Percentiles rank a stretch among this genome's conserved stretches.
These are phyloP conservation scores for Cassiopea xamachana DNA, from an alignment of 30 jellyfish, hydroid and myxozoan genomes.

Conservation along the genomic window DNA sequence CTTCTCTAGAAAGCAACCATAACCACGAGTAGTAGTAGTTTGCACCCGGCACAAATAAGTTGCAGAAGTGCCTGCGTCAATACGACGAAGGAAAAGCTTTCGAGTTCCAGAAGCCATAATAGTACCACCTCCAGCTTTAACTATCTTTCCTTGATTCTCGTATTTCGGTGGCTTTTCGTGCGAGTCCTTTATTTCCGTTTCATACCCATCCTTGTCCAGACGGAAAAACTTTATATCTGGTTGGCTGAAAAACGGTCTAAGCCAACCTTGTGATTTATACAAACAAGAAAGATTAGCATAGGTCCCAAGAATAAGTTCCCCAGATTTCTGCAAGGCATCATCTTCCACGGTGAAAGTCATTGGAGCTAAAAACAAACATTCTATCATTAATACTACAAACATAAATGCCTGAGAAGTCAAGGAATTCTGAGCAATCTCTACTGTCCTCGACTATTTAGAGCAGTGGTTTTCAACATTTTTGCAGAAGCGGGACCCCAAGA, in stretches of 20 bases:
- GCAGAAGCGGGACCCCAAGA: too few relatives aligned
- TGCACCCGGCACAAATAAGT: not conserved
- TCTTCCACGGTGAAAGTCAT: not conserved
- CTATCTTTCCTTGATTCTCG: not conserved
- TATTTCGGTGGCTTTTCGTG: not conserved
- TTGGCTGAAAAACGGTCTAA: too few relatives aligned
- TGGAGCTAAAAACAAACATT: not conserved
- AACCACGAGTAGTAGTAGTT: not conserved
- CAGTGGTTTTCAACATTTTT: too few relatives aligned
- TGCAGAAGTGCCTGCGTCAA: not conserved
- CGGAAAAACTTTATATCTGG: too few relatives aligned
- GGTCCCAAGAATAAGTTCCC: constrained; percentile 19
- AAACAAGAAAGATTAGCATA: constrained; percentile 5
- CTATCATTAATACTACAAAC: too few relatives aligned
- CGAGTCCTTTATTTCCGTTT: not conserved
- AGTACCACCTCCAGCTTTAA: not conserved
- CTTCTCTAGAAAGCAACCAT: not conserved
- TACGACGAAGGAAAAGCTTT: not conserved
- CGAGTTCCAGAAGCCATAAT: not conserved
- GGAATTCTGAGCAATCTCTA: too few relatives aligned
- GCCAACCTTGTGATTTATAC: not conserved
- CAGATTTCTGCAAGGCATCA: not conserved
- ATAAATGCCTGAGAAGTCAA: too few relatives aligned
- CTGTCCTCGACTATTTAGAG: too few relatives aligned
- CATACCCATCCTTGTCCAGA: not conserved